Conservation (phyloP, 2,888 invertebrate genomes). For the Polymixis lichenea region DNA sequence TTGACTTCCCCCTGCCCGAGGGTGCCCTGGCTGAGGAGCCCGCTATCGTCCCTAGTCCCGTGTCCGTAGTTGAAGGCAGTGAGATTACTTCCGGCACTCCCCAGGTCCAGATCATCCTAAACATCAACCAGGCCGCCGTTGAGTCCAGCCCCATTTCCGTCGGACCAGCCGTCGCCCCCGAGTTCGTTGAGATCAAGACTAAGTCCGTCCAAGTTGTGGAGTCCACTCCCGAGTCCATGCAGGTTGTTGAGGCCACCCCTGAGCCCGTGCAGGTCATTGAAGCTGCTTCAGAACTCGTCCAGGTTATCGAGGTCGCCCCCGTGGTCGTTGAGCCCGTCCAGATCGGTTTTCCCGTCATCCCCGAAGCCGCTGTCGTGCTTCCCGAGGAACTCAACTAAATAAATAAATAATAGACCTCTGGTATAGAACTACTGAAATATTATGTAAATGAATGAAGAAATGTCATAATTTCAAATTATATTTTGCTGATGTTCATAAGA, state of each 20-base stretch:
- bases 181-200: slow-evolving; percentile 37
- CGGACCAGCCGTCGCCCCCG: slow-evolving; percentile 68
- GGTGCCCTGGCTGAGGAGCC: slow-evolving; percentile 24
- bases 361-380: too few species aligned
- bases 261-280: slow-evolving; percentile 35
- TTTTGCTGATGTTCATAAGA: slow-evolving; percentile 28
- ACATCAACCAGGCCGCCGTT: slow-evolving; percentile 62
- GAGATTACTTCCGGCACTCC: slow-evolving; percentile 46
- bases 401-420: slow-evolving; percentile 9
- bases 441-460: slow-evolving; percentile 19
- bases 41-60: slow-evolving; percentile 29
- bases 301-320: slow-evolving; percentile 23
- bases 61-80: slow-evolving; percentile 25
- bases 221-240: too few species aligned
- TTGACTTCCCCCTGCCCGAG: slow-evolving; percentile 56
- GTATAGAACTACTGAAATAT: slow-evolving; percentile 17
- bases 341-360: too few species aligned
- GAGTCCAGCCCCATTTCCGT: slow-evolving; percentile 31
- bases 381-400: slow-evolving; percentile 55
- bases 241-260: slow-evolving; percentile 1
- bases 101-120: slow-evolving; percentile 71
- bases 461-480: slow-evolving; percentile 32
- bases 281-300: too few species aligned
- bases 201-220: slow-evolving; percentile 31
- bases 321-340: too few species aligned